A percentile compares a stretch with the other conserved stretches of the same genome.
Conservation (phyloP, 2,113 vertebrate genomes). For the Elephas maximus region DNA sequence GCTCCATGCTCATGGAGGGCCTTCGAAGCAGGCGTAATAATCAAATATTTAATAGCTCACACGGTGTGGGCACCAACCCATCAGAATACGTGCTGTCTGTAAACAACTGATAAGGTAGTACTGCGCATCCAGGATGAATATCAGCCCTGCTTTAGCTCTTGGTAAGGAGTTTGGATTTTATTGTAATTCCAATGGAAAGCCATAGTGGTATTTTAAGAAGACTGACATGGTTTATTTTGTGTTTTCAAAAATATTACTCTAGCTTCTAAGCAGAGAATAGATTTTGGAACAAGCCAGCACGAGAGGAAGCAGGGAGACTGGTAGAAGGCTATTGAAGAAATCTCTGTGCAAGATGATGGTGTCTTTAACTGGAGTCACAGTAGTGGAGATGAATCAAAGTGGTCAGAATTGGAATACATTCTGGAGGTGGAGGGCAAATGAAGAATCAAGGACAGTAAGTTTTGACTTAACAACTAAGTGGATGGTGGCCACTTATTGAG, state of each 20-base stretch:
- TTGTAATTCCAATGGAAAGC: not conserved
- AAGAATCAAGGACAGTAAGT: not conserved
- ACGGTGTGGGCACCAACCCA: not conserved
- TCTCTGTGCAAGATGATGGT: not conserved
- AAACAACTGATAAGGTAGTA: not conserved
- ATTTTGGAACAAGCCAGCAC: not conserved
- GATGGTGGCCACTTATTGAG: not conserved
- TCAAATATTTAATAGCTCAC: not conserved
- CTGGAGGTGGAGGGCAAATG: not conserved
- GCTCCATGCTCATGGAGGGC: not conserved
- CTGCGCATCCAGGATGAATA: not conserved
- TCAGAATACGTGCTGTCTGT: not conserved
- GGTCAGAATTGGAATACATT: not conserved
- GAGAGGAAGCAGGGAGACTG: not conserved
- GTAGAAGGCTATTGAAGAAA: not conserved
- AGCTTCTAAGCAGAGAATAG: not conserved
- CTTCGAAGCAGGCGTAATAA: not conserved
- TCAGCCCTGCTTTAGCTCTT: not conserved
- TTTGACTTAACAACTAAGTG: not conserved
- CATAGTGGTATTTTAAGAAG: not conserved
- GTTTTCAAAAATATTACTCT: not conserved
- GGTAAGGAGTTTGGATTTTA: not conserved
- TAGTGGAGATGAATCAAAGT: not conserved
- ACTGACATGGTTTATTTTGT: not conserved
- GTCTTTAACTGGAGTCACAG: not conserved